Percentiles rank a stretch among this genome's conserved stretches.
Evolutionary conservation across 2,888 invertebrate genomes (phyloP).

Genomic region (Mycogona germanica): DNA sequence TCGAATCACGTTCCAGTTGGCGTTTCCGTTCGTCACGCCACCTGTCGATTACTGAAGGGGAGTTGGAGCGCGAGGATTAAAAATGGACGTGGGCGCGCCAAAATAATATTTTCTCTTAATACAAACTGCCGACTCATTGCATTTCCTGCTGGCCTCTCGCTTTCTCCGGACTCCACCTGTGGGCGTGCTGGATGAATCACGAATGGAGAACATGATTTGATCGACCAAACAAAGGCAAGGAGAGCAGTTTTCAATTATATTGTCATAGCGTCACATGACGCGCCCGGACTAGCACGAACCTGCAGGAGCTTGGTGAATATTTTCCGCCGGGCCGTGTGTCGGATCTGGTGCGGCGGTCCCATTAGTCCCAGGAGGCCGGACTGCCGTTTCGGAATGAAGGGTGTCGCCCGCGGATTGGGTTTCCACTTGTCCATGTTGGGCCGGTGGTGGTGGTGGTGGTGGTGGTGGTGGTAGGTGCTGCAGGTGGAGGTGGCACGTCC

Average conservation of each 20-base stretch:
- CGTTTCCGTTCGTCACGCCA: too few relatives aligned
- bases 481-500: too few relatives aligned
- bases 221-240: neutral
- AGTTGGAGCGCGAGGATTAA: too few relatives aligned
- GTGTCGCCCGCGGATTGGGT: constrained; percentile 3
- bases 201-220: neutral
- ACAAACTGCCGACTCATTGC: too few relatives aligned
- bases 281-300: neutral
- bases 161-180: too few relatives aligned
- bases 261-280: neutral
- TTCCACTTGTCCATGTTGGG: constrained; percentile 14
- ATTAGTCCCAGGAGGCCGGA: neutral
- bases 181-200: too few relatives aligned
- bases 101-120: too few relatives aligned
- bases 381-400: constrained; percentile 1
- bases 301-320: constrained; percentile 12
- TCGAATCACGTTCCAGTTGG: too few relatives aligned
- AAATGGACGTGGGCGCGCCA: too few relatives aligned
- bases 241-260: neutral
- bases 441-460: too few relatives aligned
- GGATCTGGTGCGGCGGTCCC: constrained; percentile 2
- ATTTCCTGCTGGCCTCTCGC: too few relatives aligned
- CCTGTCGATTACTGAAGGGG: neutral
- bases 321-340: constrained; percentile 3
- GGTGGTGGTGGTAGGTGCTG: too few relatives aligned